Conservation (phyloP, 2,797 vertebrate species). For the Hipposideros larvatus region DNA sequence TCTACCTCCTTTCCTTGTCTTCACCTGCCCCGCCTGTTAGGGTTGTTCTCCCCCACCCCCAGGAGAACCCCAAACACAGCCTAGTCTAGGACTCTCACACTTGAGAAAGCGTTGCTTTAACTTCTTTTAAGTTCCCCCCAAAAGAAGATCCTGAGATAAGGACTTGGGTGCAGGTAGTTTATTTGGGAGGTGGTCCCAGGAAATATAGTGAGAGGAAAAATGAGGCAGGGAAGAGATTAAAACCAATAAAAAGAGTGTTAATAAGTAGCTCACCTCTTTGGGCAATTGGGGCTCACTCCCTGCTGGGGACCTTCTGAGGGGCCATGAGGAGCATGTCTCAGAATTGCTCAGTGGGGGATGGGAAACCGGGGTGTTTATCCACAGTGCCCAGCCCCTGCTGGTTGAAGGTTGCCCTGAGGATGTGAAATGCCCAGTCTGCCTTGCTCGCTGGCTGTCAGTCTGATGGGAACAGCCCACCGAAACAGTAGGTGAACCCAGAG, state of each 20-base stretch:
- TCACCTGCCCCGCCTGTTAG: neutral
- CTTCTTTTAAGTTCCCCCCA: neutral
- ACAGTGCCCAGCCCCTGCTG: neutral
- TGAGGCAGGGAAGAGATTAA: neutral
- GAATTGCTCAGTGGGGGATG: neutral
- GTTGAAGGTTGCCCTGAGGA: neutral
- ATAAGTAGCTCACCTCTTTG: neutral
- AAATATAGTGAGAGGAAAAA: neutral
- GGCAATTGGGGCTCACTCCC: neutral
- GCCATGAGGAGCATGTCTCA: rapidly evolving
- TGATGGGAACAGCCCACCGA: rapidly evolving
- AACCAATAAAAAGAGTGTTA: neutral
- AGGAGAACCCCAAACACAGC: neutral
- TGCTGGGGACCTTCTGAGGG: neutral
- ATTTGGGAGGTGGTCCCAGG: neutral
- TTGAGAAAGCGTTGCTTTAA: neutral
- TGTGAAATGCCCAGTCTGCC: neutral
- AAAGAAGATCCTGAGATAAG: neutral
- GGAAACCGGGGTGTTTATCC: neutral
- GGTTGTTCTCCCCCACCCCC: rapidly evolving
- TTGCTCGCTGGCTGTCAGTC: rapidly evolving
- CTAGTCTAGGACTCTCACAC: rapidly evolving
- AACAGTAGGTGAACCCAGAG: neutral
- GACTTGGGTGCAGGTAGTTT: neutral
- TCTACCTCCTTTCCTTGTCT: neutral